Evolutionary conservation across 2,113 vertebrate species (phyloP).

Genomic region (Xenopus tropicalis): DNA sequence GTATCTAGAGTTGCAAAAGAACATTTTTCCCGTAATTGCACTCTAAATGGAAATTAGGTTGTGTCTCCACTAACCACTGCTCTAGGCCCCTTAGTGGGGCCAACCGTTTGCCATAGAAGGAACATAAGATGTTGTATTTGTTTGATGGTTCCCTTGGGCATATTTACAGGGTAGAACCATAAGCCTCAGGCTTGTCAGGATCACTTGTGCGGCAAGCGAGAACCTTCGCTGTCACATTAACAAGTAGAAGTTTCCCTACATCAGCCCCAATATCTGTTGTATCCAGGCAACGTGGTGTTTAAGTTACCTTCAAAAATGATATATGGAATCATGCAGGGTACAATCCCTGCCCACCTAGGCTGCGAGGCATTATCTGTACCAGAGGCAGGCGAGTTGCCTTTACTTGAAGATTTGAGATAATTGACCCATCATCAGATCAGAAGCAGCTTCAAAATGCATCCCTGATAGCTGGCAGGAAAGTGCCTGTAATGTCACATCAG

Average conservation of each 20-base stretch:
- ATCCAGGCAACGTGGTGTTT: slow-evolving; percentile 7
- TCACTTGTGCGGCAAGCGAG: not conserved
- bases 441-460: not conserved
- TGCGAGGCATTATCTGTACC: slow-evolving; percentile 8
- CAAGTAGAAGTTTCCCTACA: not conserved
- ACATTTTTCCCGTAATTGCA: no score
- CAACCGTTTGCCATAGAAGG: no score
- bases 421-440: slow-evolving; percentile 15
- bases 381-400: not conserved
- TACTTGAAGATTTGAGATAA: slow-evolving; percentile 15
- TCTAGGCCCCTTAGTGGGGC: no score
- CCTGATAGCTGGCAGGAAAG: slow-evolving; percentile 4
- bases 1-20: no score
- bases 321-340: slow-evolving; percentile 10
- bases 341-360: slow-evolving; percentile 22
- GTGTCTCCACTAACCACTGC: no score
- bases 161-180: not conserved
- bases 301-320: slow-evolving; percentile 28
- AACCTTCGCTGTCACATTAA: not conserved
- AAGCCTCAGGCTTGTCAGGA: slow-evolving; percentile 3
- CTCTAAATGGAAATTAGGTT: no score
- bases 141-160: no score
- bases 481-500: slow-evolving; percentile 4
- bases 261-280: not conserved
- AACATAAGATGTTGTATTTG: no score